phyloP scores from a whole-genome alignment of 2,113 vertebrate species.

The Hypanus sabinus region DNA sequence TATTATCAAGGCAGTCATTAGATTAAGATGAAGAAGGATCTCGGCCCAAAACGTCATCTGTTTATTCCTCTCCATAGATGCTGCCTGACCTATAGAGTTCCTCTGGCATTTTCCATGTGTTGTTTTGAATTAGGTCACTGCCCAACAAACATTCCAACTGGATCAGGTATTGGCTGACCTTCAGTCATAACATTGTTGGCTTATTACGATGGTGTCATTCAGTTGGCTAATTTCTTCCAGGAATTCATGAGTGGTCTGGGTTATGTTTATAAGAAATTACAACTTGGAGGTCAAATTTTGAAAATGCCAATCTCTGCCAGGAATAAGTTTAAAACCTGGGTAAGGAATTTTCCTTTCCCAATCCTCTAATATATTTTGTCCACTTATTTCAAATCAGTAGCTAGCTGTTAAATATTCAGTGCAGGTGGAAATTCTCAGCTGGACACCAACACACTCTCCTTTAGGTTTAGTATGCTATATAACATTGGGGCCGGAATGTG shows the following conservation, averaged over 20 bases:
- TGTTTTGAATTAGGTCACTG: not conserved
- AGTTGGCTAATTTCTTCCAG: conserved; percentile 10
- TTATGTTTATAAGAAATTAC: conserved; percentile 21
- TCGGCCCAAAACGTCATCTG: too few relatives aligned
- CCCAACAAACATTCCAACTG: not conserved
- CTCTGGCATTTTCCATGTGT: too few relatives aligned
- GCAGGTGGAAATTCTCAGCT: not conserved
- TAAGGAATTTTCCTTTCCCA: not conserved
- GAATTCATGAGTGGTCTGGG: not conserved
- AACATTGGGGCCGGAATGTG: too few relatives aligned
- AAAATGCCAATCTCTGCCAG: not conserved
- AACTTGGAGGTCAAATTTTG: not conserved
- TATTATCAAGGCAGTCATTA: too few relatives aligned
- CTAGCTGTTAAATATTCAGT: too few relatives aligned
- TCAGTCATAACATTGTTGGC: not conserved
- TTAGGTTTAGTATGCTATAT: too few relatives aligned
- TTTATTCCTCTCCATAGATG: too few relatives aligned
- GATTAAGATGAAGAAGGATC: too few relatives aligned
- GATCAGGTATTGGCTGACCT: conserved; percentile 10
- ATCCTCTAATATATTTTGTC: not conserved
- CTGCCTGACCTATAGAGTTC: too few relatives aligned
- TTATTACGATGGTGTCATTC: not conserved
- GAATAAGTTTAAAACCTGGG: not conserved
- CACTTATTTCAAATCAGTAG: not conserved
- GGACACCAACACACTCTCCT: too few relatives aligned